Evolutionary conservation across 2,113 vertebrate genomes (phyloP).

Genomic region (Aegotheles bennettii): DNA sequence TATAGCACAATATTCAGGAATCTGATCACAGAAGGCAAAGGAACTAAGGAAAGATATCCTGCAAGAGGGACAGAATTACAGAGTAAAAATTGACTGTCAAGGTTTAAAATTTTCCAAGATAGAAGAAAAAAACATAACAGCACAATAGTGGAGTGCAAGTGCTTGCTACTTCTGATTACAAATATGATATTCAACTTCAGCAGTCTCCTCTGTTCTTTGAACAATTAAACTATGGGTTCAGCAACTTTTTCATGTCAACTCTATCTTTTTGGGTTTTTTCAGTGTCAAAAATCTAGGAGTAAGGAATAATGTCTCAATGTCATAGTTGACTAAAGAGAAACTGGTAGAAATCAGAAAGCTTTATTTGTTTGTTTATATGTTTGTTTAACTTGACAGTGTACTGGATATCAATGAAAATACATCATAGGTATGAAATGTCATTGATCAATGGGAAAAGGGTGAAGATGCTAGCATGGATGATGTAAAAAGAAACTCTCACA

Average conservation of each 20-base stretch:
- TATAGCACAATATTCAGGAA: accelerated
- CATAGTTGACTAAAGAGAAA: neutral
- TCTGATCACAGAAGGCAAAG: neutral
- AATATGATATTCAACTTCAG: neutral
- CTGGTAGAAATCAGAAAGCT: neutral
- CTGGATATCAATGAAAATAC: neutral
- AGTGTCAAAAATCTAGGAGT: neutral
- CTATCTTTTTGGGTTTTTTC: accelerated
- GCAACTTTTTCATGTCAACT: neutral
- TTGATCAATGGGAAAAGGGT: neutral
- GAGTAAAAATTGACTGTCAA: neutral
- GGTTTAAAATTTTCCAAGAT: neutral
- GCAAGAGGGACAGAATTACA: neutral
- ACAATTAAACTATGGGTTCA: neutral
- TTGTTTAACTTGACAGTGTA: neutral
- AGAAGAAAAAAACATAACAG: accelerated
- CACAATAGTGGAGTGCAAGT: accelerated
- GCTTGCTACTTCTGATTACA: neutral
- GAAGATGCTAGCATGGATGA: neutral
- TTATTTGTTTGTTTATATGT: neutral
- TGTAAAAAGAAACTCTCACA: neutral
- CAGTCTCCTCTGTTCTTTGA: neutral
- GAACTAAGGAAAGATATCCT: neutral
- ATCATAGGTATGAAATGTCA: neutral
- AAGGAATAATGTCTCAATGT: neutral